These are phyloP conservation scores for Cherax destructor DNA, from an alignment of 1,140 invertebrate genomes.

Conservation along the genomic window DNA sequence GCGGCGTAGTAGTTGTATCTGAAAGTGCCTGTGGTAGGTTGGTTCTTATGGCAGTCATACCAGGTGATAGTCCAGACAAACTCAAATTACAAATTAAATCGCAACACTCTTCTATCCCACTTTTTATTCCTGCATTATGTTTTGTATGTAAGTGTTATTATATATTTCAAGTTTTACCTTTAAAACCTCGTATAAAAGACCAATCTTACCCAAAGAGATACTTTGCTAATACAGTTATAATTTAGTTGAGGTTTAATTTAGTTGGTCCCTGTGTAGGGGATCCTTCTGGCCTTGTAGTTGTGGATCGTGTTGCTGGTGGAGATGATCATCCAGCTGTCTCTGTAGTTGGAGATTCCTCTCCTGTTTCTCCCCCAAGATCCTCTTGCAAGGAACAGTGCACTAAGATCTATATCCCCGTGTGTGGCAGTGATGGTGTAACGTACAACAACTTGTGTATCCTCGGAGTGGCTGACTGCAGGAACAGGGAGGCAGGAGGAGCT, in stretches of 20 bases:
- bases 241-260: too few species aligned
- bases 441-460: background rate
- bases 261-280: too few species aligned
- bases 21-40: conserved; percentile 41
- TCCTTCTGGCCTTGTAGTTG: background rate
- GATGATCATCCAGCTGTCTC: background rate
- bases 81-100: too few species aligned
- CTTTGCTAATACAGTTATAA: too few species aligned
- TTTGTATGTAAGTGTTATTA: too few species aligned
- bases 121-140: too few species aligned
- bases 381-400: background rate
- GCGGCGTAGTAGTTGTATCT: background rate
- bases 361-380: background rate
- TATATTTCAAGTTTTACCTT: too few species aligned
- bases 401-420: background rate
- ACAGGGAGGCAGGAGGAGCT: background rate
- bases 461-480: background rate
- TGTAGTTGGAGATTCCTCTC: background rate
- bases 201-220: too few species aligned
- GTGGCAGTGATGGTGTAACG: background rate
- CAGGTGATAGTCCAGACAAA: too few species aligned
- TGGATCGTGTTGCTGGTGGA: background rate
- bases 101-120: too few species aligned
- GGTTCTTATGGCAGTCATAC: too few species aligned
- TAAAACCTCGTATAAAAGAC: too few species aligned